Base-by-base conservation (phyloP, 2,113 vertebrate genomes). In the Myiagra hebetior region DNA sequence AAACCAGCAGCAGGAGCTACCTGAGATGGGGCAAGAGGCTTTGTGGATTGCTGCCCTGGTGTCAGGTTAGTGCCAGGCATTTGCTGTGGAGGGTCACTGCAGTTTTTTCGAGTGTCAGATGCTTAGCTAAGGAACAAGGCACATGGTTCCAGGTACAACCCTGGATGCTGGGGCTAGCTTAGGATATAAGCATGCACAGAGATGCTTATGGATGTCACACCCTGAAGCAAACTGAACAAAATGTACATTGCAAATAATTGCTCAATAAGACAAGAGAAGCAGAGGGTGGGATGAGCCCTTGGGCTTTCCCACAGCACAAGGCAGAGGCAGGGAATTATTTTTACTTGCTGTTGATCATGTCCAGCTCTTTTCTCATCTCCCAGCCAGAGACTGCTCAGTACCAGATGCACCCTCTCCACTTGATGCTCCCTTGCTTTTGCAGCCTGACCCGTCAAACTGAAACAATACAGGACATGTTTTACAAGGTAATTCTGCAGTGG, bases 391-490 rank as follows among this genome's bases (percentile, higher is more conserved):
- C 30, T 1, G 18, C 56, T 65, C 0, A 1, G 74, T 70, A 55
- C 21, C 70, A 88, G 53, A 78, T 10, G 33, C 33, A 9, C 31
- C 69, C 52, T 15, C 33, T 78, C 37, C 62, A 11, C 59, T 68
- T 35, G 91, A 87, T 76, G 46, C 90, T 91, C 90, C 69, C 60
- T 87, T 62, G 63, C 84, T 89, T 91, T 92, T 81, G 62, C 89
- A 92, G 87, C 89, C 89, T 82, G 64, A 65, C 74, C 53, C 8
- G 6, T 93, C 91, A 93, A 74, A 64, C 83, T 85, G 74, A 94
- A 94, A 93, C 84, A 95, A 91, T 88, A 91, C 68, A 67, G 90
- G 68, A 74, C 75, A 79, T 39, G 68, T 96, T 96, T 96, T 95
- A 97, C 91, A 96, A 96, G 91, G 85, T 94, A 72, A 3, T 92